Base-by-base conservation (phyloP, 53 echinoderm and acorn worm species). In the Mesocentrotus franciscanus region DNA sequence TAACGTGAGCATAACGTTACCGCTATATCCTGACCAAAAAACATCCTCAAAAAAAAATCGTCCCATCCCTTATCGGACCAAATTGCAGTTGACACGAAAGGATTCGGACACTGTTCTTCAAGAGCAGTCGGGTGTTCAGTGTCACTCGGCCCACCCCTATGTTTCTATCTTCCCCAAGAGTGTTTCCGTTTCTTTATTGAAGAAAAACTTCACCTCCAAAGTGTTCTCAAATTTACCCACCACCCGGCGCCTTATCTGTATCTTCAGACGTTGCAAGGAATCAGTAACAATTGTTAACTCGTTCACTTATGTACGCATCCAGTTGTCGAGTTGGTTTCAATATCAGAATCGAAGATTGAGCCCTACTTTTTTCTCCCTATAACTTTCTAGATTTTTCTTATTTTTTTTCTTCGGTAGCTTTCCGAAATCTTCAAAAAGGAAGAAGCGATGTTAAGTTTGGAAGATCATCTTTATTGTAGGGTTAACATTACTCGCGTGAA, bases 401-500 rank as follows among this genome's bases (percentile, higher is more conserved):
- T n/a, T n/a, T 27, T 90, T 62, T 62, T 70, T 22, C 33, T 92
- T 35, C 10, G 35, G 42, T 33, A 68, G 15, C 24, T 61, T 90
- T 24, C 39, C 14, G 42, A 92, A 64, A 68, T 34, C 24, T 29
- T 39, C 34, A 35, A 22, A 14, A 29, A 90, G 71, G 39, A 49
- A 93, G 58, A 93, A 75, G 93, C 72, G 93, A 93, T 93, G 93
- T 93, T 93, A 93, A 93, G 93, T 93, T 93, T 49, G 93, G 76
- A 59, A 75, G 93, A 93, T 93, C 93, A 93, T 93, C 93, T 74
- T 75, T 42, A 58, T 71, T 36, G 42, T 30, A 93, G 93, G 74
- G 93, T 75, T 93, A 75, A 49, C 76, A 56, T 93, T 72, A 92
- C 92, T 92, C 92, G 92, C 39, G 49, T 61, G 39, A 36, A 66